Evolutionary conservation across 2,113 vertebrate species (phyloP).

Genomic region (Callocephalon fimbriatum): DNA sequence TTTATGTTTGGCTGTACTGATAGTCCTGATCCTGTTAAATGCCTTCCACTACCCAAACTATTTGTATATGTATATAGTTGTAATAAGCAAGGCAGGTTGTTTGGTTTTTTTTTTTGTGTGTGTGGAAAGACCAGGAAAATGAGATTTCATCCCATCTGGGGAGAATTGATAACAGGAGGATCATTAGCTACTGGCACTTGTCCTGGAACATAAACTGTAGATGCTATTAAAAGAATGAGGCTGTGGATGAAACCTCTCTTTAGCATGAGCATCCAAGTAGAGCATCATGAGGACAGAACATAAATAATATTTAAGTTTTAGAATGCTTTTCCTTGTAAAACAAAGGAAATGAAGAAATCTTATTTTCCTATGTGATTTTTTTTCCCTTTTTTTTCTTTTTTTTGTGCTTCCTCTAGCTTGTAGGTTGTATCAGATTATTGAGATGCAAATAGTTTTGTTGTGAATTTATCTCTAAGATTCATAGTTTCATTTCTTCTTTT

Average conservation of each 20-base stretch:
- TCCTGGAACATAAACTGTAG: slow-evolving; percentile 6
- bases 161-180: background rate
- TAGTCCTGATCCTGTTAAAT: background rate
- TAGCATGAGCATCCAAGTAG: background rate
- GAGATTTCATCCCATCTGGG: background rate
- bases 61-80: background rate
- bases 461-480: background rate
- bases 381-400: background rate
- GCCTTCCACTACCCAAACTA: background rate
- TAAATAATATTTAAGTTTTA: background rate
- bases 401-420: background rate
- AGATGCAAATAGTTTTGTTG: background rate
- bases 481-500: background rate
- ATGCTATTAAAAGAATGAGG: background rate
- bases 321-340: background rate
- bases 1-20: background rate
- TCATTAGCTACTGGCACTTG: slow-evolving; percentile 18
- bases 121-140: background rate
- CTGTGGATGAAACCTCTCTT: background rate
- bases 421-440: background rate
- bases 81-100: background rate
- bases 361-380: background rate
- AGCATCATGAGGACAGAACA: background rate
- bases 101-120: background rate
- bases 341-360: background rate